A percentile compares a stretch with the other conserved stretches of the same genome.
These are phyloP conservation scores for Polydrusus cervinus DNA, from an alignment of 2,888 invertebrate species.

Conservation along the genomic window DNA sequence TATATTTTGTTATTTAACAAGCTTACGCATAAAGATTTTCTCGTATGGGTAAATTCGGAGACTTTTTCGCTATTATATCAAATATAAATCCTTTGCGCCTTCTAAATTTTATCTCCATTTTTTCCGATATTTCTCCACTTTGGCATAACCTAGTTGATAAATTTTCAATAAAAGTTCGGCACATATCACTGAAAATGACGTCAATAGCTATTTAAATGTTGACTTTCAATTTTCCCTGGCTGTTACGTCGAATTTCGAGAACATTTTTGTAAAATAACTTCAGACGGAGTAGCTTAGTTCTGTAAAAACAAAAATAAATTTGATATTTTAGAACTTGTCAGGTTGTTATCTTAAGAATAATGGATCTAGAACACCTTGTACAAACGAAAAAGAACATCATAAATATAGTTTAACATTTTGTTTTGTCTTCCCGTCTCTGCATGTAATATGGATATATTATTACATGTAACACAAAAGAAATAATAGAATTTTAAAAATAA, in stretches of 20 bases:
- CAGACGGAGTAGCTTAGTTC: slow-evolving; percentile 29
- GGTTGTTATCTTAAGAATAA: slow-evolving; percentile 25
- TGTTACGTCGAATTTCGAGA: slow-evolving; percentile 22
- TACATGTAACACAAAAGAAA: too few relatives aligned
- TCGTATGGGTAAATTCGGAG: slow-evolving; percentile 13
- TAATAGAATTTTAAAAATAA: too few relatives aligned
- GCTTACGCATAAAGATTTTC: slow-evolving; percentile 20
- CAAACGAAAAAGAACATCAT: background rate
- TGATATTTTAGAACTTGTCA: slow-evolving; percentile 26
- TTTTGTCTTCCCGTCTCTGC: background rate
- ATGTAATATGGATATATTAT: too few relatives aligned
- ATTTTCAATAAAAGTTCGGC: slow-evolving; percentile 50
- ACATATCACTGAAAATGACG: slow-evolving; percentile 52
- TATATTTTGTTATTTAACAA: slow-evolving; percentile 12
- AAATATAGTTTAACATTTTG: background rate
- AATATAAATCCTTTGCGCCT: slow-evolving; percentile 24
- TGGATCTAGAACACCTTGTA: slow-evolving; percentile 10
- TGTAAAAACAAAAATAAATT: slow-evolving; percentile 36
- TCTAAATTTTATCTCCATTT: slow-evolving; percentile 30
- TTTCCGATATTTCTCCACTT: slow-evolving; percentile 33
- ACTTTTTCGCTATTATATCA: slow-evolving; percentile 19
- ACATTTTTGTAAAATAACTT: slow-evolving; percentile 44
- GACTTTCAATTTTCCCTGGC: slow-evolving; percentile 48
- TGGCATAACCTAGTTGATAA: slow-evolving; percentile 47
- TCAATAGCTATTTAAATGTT: slow-evolving; percentile 52